phyloP scores from a whole-genome alignment of 2,113 vertebrate species.

The Oncorhynchus keta region DNA sequence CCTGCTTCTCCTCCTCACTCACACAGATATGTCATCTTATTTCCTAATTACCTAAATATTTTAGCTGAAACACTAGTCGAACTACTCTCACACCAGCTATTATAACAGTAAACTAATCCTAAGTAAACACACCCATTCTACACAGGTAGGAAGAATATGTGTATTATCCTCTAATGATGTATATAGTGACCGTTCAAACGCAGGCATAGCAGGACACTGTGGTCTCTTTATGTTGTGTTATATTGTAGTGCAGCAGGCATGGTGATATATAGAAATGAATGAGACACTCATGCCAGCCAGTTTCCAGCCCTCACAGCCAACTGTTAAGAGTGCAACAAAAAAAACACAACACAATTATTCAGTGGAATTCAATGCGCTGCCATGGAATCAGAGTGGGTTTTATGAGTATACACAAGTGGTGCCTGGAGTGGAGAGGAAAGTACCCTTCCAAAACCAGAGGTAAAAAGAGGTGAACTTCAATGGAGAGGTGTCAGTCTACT shows the following conservation, averaged over 20 bases:
- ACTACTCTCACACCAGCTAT: not conserved
- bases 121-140: not conserved
- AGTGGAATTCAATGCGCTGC: conserved; percentile 45
- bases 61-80: not conserved
- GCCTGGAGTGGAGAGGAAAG: not conserved
- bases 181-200: not conserved
- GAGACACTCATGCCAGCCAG: conserved; percentile 44
- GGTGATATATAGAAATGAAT: conserved; percentile 37
- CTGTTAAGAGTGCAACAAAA: conserved; percentile 29
- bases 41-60: not conserved
- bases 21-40: not conserved
- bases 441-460: not conserved
- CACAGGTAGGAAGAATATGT: not conserved
- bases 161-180: not conserved
- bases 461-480: not conserved
- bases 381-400: conserved; percentile 39
- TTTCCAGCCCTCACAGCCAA: conserved; percentile 52
- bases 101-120: not conserved
- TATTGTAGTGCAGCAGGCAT: conserved; percentile 9
- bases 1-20: not conserved
- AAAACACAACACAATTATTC: conserved; percentile 46
- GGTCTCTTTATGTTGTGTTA: conserved; percentile 1
- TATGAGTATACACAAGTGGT: conserved; percentile 18
- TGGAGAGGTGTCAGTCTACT: not conserved
- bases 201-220: not conserved